Evolutionary conservation across 2,113 vertebrate genomes (phyloP).

Genomic region (Bufo gargarizans): DNA sequence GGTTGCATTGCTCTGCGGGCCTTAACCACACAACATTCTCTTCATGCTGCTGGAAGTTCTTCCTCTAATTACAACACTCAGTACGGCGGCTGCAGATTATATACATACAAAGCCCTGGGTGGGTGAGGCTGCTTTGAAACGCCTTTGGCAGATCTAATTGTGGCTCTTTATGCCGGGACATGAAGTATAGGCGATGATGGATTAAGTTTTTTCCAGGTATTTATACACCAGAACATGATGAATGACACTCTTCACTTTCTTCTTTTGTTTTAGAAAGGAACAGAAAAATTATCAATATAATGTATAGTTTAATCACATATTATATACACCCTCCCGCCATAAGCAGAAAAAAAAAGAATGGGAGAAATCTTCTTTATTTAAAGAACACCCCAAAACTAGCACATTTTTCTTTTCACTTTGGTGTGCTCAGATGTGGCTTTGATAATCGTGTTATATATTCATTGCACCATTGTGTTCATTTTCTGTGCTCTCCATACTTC

Average conservation of each 20-base stretch:
- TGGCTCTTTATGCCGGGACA: conserved; percentile 1
- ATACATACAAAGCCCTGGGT: conserved; percentile 5
- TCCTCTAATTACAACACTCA: neutral
- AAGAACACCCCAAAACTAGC: too few species aligned
- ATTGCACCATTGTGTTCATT: too few species aligned
- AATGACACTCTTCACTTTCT: neutral
- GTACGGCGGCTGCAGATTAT: neutral
- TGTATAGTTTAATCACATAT: too few species aligned
- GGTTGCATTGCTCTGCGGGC: neutral
- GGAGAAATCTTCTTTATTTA: too few species aligned
- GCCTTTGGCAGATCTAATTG: conserved; percentile 18
- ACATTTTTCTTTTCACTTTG: too few species aligned
- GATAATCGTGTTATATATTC: too few species aligned
- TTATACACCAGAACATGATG: neutral
- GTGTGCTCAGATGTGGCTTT: too few species aligned
- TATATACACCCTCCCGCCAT: too few species aligned
- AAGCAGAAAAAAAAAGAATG: too few species aligned
- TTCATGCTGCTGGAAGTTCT: neutral
- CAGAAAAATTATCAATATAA: too few species aligned
- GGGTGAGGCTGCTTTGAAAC: neutral
- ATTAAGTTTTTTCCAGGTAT: neutral
- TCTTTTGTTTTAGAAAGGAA: too few species aligned
- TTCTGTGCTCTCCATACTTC: too few species aligned
- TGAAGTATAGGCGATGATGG: neutral
- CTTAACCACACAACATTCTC: neutral